These are phyloP conservation scores for Patella caerulea DNA, from an alignment of 2,888 invertebrate genomes.

Conservation along the genomic window DNA sequence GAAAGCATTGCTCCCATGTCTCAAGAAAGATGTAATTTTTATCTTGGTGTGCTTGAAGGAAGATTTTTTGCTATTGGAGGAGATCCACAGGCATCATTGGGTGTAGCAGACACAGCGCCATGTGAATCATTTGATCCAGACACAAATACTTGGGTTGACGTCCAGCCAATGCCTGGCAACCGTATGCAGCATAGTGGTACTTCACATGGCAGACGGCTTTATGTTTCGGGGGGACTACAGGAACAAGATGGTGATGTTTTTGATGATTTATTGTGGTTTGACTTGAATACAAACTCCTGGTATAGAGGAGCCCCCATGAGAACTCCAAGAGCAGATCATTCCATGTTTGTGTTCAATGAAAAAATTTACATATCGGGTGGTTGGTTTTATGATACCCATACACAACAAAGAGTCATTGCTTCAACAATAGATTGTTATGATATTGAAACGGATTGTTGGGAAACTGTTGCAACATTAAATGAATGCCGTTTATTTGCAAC, in stretches of 20 bases:
- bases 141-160: slow-evolving; percentile 52
- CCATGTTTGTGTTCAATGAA: slow-evolving; percentile 52
- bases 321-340: slow-evolving; percentile 60
- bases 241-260: slow-evolving; percentile 74
- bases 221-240: slow-evolving; percentile 75
- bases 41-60: slow-evolving; percentile 52
- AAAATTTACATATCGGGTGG: slow-evolving; percentile 62
- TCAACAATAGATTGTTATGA: slow-evolving; percentile 80
- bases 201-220: slow-evolving; percentile 60
- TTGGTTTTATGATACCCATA: slow-evolving; percentile 72
- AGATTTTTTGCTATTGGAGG: slow-evolving; percentile 66
- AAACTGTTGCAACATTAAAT: slow-evolving; percentile 77
- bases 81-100: slow-evolving; percentile 75
- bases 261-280: slow-evolving; percentile 64
- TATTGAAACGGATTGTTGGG: slow-evolving; percentile 76
- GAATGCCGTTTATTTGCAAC: slow-evolving; percentile 81
- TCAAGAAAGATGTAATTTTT: slow-evolving; percentile 61
- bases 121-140: slow-evolving; percentile 59
- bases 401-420: slow-evolving; percentile 75
- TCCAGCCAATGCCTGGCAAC: slow-evolving; percentile 53
- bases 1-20: slow-evolving; percentile 75
- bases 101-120: slow-evolving; percentile 44
- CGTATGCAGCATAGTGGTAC: slow-evolving; percentile 65
- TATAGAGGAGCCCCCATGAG: slow-evolving; percentile 47
- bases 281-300: slow-evolving; percentile 53